Percentiles rank a stretch among this genome's conserved stretches.
phyloP scores from a whole-genome alignment of 2,888 invertebrate genomes.

The Sylvicola cinctus region DNA sequence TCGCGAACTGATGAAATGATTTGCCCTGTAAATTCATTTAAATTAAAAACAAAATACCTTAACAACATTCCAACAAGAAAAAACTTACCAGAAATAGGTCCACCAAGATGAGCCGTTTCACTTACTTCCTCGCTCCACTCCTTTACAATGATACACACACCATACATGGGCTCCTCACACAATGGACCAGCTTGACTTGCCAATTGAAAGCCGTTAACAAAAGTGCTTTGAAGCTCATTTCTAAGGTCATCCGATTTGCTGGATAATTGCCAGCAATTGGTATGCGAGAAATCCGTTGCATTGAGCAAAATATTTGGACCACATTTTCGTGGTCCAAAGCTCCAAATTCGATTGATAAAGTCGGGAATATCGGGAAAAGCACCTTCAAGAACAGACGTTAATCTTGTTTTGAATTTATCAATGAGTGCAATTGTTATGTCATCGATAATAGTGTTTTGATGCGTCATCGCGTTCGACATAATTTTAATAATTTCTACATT shows the following conservation, averaged over 20 bases:
- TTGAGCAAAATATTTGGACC: slow-evolving; percentile 83
- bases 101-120: slow-evolving; percentile 20
- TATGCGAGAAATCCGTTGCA: slow-evolving; percentile 42
- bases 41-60: not conserved
- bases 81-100: slow-evolving; percentile 32
- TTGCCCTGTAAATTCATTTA: slow-evolving; percentile 38
- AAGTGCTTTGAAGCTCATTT: slow-evolving; percentile 49
- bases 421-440: slow-evolving; percentile 1
- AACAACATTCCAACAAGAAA: not conserved
- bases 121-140: slow-evolving; percentile 44
- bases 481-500: slow-evolving; percentile 43
- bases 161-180: slow-evolving; percentile 94
- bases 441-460: too few species aligned
- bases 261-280: slow-evolving; percentile 29
- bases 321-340: slow-evolving; percentile 74
- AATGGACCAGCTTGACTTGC: slow-evolving; percentile 77
- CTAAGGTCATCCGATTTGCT: slow-evolving; percentile 29
- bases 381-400: not conserved
- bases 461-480: slow-evolving; percentile 6
- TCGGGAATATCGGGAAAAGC: not conserved
- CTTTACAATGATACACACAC: slow-evolving; percentile 77
- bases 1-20: slow-evolving; percentile 82
- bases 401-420: slow-evolving; percentile 7
- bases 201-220: slow-evolving; percentile 72
- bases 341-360: slow-evolving; percentile 45